A percentile compares a stretch with the other conserved stretches of the same genome.
Conservation (phyloP, 2,888 invertebrate genomes). For the Strigamia crassipes region DNA sequence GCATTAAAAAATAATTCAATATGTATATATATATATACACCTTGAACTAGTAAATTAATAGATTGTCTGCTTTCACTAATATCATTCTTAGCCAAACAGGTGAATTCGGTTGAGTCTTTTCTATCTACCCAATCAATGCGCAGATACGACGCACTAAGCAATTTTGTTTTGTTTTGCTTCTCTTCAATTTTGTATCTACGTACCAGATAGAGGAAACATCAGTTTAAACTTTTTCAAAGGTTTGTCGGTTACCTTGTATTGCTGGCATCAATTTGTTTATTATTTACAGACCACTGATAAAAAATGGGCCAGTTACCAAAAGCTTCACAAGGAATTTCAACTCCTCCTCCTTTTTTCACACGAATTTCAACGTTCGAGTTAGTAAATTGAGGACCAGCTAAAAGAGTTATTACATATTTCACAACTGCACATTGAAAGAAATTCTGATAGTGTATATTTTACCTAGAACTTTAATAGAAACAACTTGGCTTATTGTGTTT, state of each 20-base stretch:
- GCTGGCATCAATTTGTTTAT: not conserved
- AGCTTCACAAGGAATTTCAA: slow-evolving; percentile 19
- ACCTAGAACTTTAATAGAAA: slow-evolving; percentile 13
- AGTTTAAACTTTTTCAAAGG: not conserved
- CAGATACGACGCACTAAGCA: not conserved
- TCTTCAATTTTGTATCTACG: slow-evolving; percentile 25
- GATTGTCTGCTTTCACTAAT: slow-evolving; percentile 11
- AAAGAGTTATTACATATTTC: not conserved
- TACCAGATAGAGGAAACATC: not conserved
- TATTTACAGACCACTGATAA: not conserved
- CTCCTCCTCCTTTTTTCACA: not conserved
- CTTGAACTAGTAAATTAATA: not conserved
- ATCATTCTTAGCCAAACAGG: slow-evolving; percentile 13
- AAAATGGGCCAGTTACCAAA: slow-evolving; percentile 4
- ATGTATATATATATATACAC: not conserved
- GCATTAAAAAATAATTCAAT: not conserved
- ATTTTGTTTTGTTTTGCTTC: slow-evolving; percentile 3
- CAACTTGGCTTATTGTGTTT: not conserved
- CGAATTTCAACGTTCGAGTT: not conserved
- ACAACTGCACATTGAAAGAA: not conserved
- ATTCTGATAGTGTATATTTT: not conserved
- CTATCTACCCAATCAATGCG: slow-evolving; percentile 18
- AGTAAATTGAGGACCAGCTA: slow-evolving; percentile 4
- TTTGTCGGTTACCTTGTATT: not conserved
- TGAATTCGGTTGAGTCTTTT: slow-evolving; percentile 8